Percentiles rank a stretch among this genome's conserved stretches.
Evolutionary conservation across 2,888 invertebrate genomes (phyloP).

Genomic region (Apodemia duryi): DNA sequence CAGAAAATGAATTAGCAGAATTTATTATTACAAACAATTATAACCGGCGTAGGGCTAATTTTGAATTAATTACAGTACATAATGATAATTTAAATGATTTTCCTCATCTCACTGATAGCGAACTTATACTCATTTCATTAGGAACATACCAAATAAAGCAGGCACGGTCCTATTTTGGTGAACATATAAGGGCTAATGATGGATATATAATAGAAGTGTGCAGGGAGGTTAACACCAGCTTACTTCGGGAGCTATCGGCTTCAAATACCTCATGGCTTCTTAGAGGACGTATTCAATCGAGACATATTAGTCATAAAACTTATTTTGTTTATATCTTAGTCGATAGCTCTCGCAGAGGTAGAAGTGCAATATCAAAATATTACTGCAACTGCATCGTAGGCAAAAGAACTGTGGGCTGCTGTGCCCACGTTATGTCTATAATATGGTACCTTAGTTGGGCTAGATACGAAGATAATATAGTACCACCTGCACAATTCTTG

Average conservation of each 20-base stretch:
- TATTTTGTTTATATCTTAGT: not conserved
- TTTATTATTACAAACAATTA: slow-evolving; percentile 19
- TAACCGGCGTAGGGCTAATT: slow-evolving; percentile 21
- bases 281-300: not conserved
- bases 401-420: no score
- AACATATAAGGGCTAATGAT: slow-evolving; percentile 14
- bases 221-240: slow-evolving; percentile 18
- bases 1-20: slow-evolving; percentile 21
- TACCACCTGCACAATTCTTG: no score
- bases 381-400: no score
- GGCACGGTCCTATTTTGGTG: slow-evolving; percentile 20
- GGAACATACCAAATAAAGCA: slow-evolving; percentile 23
- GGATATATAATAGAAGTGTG: slow-evolving; percentile 20
- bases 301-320: slow-evolving; percentile 14
- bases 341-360: no score
- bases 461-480: no score
- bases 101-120: slow-evolving; percentile 17
- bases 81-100: slow-evolving; percentile 21
- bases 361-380: no score
- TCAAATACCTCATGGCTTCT: slow-evolving; percentile 1
- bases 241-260: slow-evolving; percentile 20
- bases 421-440: no score
- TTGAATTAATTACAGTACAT: slow-evolving; percentile 18
- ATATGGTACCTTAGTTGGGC: no score
- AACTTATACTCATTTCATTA: slow-evolving; percentile 19